A percentile compares a stretch with the other conserved stretches of the same genome.
phyloP scores from a whole-genome alignment of 2,797 vertebrate genomes.

The Galagoides demidoff region DNA sequence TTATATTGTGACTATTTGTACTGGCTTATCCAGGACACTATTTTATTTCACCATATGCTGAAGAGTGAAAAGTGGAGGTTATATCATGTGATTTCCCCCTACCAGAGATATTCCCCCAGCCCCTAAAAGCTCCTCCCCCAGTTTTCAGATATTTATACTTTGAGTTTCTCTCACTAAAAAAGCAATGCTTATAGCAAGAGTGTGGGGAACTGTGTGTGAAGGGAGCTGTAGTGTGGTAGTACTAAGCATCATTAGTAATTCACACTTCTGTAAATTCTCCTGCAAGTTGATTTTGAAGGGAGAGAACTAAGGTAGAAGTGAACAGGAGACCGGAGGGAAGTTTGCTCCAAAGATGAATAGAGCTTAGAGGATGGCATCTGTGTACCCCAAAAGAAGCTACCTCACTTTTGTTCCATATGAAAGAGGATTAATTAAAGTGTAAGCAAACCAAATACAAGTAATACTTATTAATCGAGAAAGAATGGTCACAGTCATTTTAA shows the following conservation, averaged over 20 bases:
- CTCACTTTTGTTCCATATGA: background rate
- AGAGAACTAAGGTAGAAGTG: background rate
- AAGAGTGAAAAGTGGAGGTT: conserved; percentile 30
- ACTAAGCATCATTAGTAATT: conserved; percentile 33
- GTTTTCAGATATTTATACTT: conserved; percentile 25
- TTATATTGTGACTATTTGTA: conserved; percentile 52
- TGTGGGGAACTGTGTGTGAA: background rate
- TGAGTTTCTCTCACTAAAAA: conserved; percentile 27
- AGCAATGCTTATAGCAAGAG: background rate
- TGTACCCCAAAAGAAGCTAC: background rate
- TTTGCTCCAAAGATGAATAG: background rate
- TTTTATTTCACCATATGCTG: conserved; percentile 44
- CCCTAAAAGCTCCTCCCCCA: background rate
- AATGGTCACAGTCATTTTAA: conserved; percentile 47
- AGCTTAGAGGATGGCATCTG: background rate
- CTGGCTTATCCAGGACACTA: background rate
- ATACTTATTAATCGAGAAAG: conserved; percentile 14
- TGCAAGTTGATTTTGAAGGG: conserved; percentile 10
- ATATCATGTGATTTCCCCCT: background rate
- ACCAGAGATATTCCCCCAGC: background rate
- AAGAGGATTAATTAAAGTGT: conserved; percentile 14
- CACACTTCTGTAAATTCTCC: conserved; percentile 16
- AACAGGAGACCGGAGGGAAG: background rate
- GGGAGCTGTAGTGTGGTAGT: background rate
- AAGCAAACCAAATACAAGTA: background rate